Percentiles rank a stretch among this genome's conserved stretches.
phyloP scores from a whole-genome alignment of 2,113 vertebrate species.

The Elachura formosa region DNA sequence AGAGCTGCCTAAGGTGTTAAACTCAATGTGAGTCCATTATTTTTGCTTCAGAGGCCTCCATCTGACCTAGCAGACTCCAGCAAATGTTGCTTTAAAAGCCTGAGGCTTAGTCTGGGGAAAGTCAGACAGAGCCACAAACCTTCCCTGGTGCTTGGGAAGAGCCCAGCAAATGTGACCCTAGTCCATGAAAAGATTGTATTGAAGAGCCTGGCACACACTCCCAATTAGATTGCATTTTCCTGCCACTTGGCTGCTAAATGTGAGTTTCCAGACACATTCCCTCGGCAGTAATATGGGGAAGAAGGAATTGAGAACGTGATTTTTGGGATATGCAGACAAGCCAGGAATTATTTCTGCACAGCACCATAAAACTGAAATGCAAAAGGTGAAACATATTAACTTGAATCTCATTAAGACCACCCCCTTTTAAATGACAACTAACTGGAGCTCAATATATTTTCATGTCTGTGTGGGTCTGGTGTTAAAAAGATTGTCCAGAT shows the following conservation, averaged over 20 bases:
- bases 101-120: background rate
- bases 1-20: background rate
- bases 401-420: background rate
- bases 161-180: background rate
- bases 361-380: background rate
- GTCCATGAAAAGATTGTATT: background rate
- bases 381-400: background rate
- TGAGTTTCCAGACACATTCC: background rate
- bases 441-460: background rate
- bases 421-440: background rate
- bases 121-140: background rate
- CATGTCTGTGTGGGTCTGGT: background rate
- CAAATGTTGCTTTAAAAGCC: background rate
- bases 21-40: rapidly evolving
- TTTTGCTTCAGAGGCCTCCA: background rate
- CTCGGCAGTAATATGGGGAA: background rate
- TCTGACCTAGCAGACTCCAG: background rate
- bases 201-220: background rate
- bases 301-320: background rate
- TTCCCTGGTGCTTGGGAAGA: background rate
- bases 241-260: background rate
- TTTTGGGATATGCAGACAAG: background rate
- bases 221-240: background rate
- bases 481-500: background rate
- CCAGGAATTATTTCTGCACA: background rate